Conservation (phyloP, 2,113 vertebrate genomes). For the Malaclemys terrapin region DNA sequence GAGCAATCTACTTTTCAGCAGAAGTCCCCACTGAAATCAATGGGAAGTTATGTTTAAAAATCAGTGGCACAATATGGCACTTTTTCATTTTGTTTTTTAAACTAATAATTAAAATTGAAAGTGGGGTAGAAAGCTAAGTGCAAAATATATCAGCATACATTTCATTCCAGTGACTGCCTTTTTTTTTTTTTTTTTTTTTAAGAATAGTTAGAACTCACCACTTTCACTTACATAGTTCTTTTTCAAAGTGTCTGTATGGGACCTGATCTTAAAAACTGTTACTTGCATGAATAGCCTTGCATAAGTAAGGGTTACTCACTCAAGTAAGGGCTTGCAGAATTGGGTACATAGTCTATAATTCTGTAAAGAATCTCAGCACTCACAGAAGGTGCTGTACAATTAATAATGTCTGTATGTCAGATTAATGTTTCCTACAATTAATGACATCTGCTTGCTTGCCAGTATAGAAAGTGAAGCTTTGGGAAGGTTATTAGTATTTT, state of each 20-base stretch:
- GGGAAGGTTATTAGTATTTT: neutral
- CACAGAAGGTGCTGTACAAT: neutral
- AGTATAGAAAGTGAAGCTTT: neutral
- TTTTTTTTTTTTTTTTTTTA: neutral
- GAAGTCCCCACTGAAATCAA: neutral
- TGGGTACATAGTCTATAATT: neutral
- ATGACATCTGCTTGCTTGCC: neutral
- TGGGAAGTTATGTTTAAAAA: constrained; percentile 10
- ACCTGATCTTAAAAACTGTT: neutral
- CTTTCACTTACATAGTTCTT: neutral
- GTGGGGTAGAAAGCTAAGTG: neutral
- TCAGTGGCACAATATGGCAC: neutral
- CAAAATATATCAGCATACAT: neutral
- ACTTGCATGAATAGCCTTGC: neutral
- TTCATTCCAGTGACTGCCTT: neutral
- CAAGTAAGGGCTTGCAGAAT: neutral
- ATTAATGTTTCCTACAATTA: rapidly evolving
- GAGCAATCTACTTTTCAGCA: neutral
- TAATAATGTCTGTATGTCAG: rapidly evolving
- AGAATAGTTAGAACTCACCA: neutral
- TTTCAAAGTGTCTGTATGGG: neutral
- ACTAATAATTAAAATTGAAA: neutral
- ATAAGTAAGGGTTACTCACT: neutral
- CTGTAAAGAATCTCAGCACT: neutral
- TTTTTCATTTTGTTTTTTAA: neutral